These are phyloP conservation scores for Hemicrepidius hirtus DNA, from an alignment of 2,888 invertebrate genomes.

Conservation along the genomic window DNA sequence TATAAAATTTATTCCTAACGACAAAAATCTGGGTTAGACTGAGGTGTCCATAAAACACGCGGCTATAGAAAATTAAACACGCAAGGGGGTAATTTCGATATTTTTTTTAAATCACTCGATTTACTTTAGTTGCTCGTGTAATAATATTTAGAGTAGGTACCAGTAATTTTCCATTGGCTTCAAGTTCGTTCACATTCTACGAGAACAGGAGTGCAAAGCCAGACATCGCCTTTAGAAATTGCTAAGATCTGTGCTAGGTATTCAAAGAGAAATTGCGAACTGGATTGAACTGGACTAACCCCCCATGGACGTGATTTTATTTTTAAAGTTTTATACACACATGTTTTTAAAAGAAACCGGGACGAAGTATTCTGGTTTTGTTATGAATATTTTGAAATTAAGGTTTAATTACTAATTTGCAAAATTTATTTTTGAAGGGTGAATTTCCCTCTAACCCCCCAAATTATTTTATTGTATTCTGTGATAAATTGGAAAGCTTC, in stretches of 20 bases:
- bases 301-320: not conserved
- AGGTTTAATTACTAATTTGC: too few species aligned
- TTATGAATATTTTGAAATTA: too few species aligned
- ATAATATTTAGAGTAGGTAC: not conserved
- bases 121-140: not conserved
- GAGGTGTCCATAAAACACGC: conserved; percentile 4
- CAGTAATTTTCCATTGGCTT: conserved; percentile 27
- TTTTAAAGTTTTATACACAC: not conserved
- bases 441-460: too few species aligned
- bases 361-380: too few species aligned
- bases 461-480: too few species aligned
- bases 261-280: conserved; percentile 18
- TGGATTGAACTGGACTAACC: conserved; percentile 15
- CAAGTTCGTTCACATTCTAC: conserved; percentile 26
- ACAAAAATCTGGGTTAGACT: not conserved
- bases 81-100: not conserved
- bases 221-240: conserved; percentile 3
- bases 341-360: too few species aligned
- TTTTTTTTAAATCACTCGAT: not conserved
- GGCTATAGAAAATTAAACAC: not conserved
- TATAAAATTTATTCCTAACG: not conserved
- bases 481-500: too few species aligned
- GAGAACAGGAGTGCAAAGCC: not conserved
- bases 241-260: conserved; percentile 6
- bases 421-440: too few species aligned